phyloP scores from a whole-genome alignment of 2,113 vertebrate genomes.

The Butorides virescens region DNA sequence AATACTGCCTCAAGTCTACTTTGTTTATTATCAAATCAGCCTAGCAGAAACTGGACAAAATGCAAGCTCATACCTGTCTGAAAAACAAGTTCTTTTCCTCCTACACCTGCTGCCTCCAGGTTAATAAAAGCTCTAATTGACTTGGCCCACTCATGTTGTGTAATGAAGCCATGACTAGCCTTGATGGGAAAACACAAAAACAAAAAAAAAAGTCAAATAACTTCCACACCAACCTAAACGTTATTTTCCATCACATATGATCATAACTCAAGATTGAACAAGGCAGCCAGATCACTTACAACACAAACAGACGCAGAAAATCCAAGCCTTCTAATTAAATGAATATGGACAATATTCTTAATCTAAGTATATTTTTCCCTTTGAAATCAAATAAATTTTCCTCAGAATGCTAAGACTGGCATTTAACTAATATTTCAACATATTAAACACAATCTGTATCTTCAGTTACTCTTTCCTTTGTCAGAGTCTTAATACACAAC shows the following conservation, averaged over 20 bases:
- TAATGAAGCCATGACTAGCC: slow-evolving; percentile 99
- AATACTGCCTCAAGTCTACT: neutral
- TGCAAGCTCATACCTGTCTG: slow-evolving; percentile 87
- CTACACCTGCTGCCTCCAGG: slow-evolving; percentile 97
- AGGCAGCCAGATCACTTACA: neutral
- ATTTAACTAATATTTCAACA: neutral
- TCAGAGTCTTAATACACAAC: neutral
- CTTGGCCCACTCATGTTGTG: slow-evolving; percentile 93
- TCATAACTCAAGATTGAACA: neutral
- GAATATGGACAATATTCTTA: neutral
- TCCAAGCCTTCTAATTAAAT: neutral
- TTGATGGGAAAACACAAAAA: slow-evolving; percentile 61
- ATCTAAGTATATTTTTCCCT: neutral
- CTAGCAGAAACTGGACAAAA: neutral
- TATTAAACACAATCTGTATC: neutral
- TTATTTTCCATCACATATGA: neutral
- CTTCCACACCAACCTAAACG: neutral
- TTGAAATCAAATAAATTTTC: neutral
- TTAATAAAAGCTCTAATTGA: slow-evolving; percentile 94
- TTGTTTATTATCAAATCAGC: neutral
- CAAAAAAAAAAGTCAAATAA: slow-evolving; percentile 16
- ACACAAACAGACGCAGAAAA: neutral
- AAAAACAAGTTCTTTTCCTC: slow-evolving; percentile 97
- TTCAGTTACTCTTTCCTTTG: neutral
- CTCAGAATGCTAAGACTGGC: neutral